A percentile compares a stretch with the other conserved stretches of the same genome.
Conservation (phyloP, 2,113 vertebrate genomes). For the Coreoperca whiteheadi region DNA sequence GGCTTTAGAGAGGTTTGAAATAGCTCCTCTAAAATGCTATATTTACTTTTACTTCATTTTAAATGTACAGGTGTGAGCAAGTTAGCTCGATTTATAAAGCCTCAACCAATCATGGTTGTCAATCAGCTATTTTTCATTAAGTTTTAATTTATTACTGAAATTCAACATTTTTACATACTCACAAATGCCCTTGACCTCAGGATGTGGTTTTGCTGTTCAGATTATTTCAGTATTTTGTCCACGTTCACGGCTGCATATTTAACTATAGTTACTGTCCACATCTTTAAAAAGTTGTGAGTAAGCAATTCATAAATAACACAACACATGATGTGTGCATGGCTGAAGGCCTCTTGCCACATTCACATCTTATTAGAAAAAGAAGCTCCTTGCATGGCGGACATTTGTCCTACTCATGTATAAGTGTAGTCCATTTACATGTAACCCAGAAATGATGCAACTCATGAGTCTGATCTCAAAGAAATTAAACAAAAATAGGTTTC, state of each 20-base stretch:
- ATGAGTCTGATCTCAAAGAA: background rate
- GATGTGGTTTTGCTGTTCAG: background rate
- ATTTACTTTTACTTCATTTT: background rate
- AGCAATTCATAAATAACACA: too few relatives aligned
- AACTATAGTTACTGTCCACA: too few relatives aligned
- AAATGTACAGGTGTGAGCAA: background rate
- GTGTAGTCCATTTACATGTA: background rate
- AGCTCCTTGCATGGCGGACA: too few relatives aligned
- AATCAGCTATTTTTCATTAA: background rate
- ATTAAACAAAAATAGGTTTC: background rate
- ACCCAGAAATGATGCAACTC: background rate
- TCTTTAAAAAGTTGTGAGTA: too few relatives aligned
- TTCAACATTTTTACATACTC: background rate
- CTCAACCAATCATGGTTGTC: too few relatives aligned
- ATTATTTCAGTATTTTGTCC: background rate
- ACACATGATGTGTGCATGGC: too few relatives aligned
- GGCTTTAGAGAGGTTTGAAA: conserved; percentile 9
- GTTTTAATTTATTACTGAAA: background rate
- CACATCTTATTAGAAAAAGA: too few relatives aligned
- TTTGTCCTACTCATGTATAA: too few relatives aligned
- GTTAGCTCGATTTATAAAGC: background rate
- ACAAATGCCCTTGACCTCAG: background rate
- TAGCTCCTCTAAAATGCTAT: conserved; percentile 10
- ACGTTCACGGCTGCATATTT: too few relatives aligned
- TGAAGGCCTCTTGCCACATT: too few relatives aligned